Evolutionary conservation across 1,140 invertebrate species (phyloP).

Genomic region (Eueides isabella): DNA sequence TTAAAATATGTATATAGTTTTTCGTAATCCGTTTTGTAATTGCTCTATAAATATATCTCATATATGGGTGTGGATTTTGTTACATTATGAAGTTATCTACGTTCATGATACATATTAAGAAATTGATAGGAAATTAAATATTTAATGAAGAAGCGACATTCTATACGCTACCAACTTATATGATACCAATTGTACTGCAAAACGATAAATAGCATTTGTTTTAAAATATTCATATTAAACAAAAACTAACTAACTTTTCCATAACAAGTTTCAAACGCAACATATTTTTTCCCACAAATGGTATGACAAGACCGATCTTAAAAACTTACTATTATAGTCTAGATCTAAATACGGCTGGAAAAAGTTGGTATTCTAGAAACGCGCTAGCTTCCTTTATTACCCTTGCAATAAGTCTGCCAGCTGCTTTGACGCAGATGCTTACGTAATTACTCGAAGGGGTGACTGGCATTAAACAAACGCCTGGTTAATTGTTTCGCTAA

Average conservation of each 20-base stretch:
- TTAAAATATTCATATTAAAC: constrained; percentile 11
- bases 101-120: neutral
- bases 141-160: too few species aligned
- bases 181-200: neutral
- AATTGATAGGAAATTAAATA: too few species aligned
- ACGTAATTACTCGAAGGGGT: constrained; percentile 60
- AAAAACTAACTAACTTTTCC: constrained; percentile 21
- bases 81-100: neutral
- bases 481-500: constrained; percentile 42
- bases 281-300: constrained; percentile 29
- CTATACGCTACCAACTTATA: too few species aligned
- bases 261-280: constrained; percentile 26
- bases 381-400: constrained; percentile 63
- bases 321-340: constrained; percentile 43
- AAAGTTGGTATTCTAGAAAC: constrained; percentile 57
- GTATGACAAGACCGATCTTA: constrained; percentile 27
- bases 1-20: neutral
- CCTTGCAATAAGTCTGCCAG: constrained; percentile 57
- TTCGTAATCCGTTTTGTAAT: neutral
- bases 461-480: constrained; percentile 45
- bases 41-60: neutral
- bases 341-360: constrained; percentile 52
- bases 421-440: constrained; percentile 59
- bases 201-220: neutral
- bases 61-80: neutral